A percentile compares a stretch with the other conserved stretches of the same genome.
Evolutionary conservation across 2,113 vertebrate species (phyloP).

Genomic region (Melanerpes formicivorus): DNA sequence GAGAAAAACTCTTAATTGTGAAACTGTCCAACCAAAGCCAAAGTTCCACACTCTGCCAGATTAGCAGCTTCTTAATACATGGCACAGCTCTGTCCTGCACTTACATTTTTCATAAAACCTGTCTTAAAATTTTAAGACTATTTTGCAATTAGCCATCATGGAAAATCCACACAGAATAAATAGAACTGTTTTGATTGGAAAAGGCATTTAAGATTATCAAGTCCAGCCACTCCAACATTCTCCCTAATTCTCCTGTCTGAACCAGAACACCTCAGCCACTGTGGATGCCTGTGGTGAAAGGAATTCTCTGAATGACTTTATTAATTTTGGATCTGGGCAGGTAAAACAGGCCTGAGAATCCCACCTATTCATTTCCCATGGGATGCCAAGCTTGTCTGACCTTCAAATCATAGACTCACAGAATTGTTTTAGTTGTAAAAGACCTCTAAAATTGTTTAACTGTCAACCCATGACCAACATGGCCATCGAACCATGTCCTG

Average conservation of each 20-base stretch:
- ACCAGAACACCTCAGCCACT: background rate
- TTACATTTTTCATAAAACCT: background rate
- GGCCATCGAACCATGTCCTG: too few relatives aligned
- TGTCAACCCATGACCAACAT: too few relatives aligned
- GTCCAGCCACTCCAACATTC: background rate
- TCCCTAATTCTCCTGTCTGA: background rate
- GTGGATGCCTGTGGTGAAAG: background rate
- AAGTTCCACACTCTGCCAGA: background rate
- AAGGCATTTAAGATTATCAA: too few relatives aligned
- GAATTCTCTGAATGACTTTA: background rate
- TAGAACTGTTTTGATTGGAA: too few relatives aligned
- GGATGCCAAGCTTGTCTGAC: background rate
- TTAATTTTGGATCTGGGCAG: background rate
- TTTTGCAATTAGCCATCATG: background rate
- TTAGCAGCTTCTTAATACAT: slow-evolving; percentile 24
- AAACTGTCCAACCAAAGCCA: slow-evolving; percentile 34
- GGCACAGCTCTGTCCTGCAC: background rate
- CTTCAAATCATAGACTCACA: background rate
- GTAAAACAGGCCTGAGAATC: background rate
- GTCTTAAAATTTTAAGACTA: background rate
- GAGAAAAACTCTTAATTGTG: slow-evolving; percentile 18
- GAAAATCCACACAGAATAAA: background rate
- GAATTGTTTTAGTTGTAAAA: too few relatives aligned
- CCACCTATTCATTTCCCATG: background rate
- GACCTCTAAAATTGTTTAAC: too few relatives aligned